Evolutionary conservation across 2,113 vertebrate genomes (phyloP).

Genomic region (Dasypus novemcinctus): DNA sequence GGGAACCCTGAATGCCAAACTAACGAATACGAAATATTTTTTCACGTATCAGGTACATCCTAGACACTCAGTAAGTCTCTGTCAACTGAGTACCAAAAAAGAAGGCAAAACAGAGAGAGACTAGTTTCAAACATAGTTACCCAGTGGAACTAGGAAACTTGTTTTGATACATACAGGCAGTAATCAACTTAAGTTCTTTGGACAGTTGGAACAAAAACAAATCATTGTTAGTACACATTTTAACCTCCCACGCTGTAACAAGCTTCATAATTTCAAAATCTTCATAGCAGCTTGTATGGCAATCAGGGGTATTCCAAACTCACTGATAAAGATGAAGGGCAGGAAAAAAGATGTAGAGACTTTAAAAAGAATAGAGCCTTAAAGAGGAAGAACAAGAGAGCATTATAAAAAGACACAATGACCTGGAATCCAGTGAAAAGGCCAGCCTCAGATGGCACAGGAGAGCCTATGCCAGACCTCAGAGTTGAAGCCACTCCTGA

Average conservation of each 20-base stretch:
- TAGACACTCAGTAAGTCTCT: slow-evolving; percentile 3
- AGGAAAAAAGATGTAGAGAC: neutral
- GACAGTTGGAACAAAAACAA: slow-evolving; percentile 9
- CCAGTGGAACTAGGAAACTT: neutral
- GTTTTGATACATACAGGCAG: neutral
- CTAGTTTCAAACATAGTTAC: slow-evolving; percentile 22
- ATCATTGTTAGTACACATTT: neutral
- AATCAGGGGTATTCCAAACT: neutral
- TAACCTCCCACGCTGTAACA: neutral
- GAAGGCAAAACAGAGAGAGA: neutral
- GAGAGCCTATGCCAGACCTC: neutral
- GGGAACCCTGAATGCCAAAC: neutral
- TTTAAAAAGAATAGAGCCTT: neutral
- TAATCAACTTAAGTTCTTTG: slow-evolving; percentile 10
- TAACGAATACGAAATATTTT: neutral
- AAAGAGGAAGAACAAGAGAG: neutral
- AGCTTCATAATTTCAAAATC: slow-evolving; percentile 35
- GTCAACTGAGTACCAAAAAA: neutral
- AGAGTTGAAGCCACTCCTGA: neutral
- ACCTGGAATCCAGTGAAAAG: neutral
- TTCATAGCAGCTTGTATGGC: neutral
- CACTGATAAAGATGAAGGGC: slow-evolving; percentile 4
- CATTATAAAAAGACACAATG: neutral
- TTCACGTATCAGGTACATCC: neutral
- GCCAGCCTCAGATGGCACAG: neutral